Conservation (phyloP, 2,113 vertebrate species). For the Odontophorus gujanensis region DNA sequence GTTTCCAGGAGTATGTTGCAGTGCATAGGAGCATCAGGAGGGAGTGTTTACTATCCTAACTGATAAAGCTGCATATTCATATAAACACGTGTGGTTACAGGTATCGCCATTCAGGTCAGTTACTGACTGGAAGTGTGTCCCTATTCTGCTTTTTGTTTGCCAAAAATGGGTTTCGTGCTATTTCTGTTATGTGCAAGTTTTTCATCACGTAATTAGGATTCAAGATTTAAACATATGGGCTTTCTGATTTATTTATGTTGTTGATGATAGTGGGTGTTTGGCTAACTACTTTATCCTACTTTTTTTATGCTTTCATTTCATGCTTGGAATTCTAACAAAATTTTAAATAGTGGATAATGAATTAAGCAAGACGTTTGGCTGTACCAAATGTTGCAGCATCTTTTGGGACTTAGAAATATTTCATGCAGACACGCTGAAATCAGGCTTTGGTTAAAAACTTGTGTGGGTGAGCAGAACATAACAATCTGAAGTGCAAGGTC, state of each 20-base stretch:
- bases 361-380: constrained; percentile 59
- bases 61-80: not conserved
- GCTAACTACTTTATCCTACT: constrained; percentile 40
- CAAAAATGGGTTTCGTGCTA: not conserved
- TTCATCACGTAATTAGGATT: not conserved
- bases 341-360: constrained; percentile 60
- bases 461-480: not conserved
- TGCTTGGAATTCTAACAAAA: constrained; percentile 53
- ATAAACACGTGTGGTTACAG: not conserved
- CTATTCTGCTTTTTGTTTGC: not conserved
- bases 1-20: not conserved
- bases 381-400: constrained; percentile 39
- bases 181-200: constrained; percentile 1
- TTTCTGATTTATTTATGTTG: constrained; percentile 65
- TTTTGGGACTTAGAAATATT: constrained; percentile 6
- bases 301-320: constrained; percentile 43
- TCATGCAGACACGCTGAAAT: not conserved
- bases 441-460: not conserved
- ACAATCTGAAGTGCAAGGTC: not conserved
- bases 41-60: constrained; percentile 6
- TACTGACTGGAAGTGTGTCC: not conserved
- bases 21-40: not conserved
- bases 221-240: constrained; percentile 45
- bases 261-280: constrained; percentile 27
- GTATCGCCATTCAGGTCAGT: not conserved